These are phyloP conservation scores for Prionailurus bengalensis DNA, from an alignment of 2,113 vertebrate genomes.

Conservation along the genomic window DNA sequence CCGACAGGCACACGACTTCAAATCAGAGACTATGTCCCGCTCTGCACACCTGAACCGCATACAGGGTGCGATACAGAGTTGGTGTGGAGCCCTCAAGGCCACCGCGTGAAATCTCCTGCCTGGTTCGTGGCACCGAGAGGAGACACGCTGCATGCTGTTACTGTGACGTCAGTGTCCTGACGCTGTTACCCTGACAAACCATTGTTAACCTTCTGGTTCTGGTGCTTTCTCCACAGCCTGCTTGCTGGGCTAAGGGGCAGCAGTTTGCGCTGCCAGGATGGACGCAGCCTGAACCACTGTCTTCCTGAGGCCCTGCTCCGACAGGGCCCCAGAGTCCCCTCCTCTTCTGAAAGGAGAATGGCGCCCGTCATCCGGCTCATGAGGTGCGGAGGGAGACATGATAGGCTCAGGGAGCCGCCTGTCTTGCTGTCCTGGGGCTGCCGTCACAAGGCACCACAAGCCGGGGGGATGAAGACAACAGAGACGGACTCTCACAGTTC, in stretches of 20 bases:
- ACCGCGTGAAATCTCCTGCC: neutral
- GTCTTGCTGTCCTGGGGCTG: neutral
- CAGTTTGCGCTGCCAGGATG: neutral
- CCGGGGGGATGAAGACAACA: neutral
- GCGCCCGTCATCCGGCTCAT: neutral
- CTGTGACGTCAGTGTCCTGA: rapidly evolving
- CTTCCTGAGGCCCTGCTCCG: neutral
- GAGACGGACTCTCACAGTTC: neutral
- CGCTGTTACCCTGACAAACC: rapidly evolving
- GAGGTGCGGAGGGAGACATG: neutral
- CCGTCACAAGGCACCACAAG: neutral
- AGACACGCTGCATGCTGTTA: neutral
- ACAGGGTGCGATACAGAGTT: neutral
- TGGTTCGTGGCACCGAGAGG: neutral
- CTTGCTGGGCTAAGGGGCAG: neutral
- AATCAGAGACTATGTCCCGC: neutral
- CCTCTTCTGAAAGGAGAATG: neutral
- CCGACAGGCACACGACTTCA: neutral
- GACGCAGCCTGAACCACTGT: rapidly evolving
- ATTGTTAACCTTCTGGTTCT: neutral
- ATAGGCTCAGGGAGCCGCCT: neutral
- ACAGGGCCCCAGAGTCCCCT: neutral
- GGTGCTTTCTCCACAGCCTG: neutral
- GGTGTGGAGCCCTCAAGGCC: too few species aligned
- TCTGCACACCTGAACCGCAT: rapidly evolving